Evolutionary conservation across 1,140 invertebrate species (phyloP).

Genomic region (Drosophila athabasca): DNA sequence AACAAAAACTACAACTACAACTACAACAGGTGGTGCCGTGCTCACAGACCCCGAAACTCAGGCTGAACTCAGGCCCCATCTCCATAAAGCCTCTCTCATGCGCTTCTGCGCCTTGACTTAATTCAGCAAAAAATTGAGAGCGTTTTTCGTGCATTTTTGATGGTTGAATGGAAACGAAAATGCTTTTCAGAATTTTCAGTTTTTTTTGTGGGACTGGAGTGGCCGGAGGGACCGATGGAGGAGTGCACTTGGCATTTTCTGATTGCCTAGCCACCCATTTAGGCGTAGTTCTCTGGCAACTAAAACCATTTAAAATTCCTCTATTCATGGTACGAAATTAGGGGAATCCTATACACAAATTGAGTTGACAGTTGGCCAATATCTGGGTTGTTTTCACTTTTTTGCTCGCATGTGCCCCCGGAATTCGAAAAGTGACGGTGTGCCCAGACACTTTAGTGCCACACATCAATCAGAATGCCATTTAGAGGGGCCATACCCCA

Average conservation of each 20-base stretch:
- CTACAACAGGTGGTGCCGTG: conserved; percentile 43
- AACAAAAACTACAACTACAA: conserved; percentile 57
- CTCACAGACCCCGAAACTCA: conserved; percentile 9
- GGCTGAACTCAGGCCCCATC: conserved; percentile 2
- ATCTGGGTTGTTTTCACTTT: conserved; percentile 31
- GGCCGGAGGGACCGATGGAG: conserved; percentile 44
- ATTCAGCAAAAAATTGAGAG: conserved; percentile 62
- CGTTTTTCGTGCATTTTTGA: conserved; percentile 31
- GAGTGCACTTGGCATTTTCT: conserved; percentile 67
- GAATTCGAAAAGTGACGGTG: conserved; percentile 19
- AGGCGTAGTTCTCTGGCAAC: conserved; percentile 45
- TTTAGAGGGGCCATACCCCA: conserved; percentile 38
- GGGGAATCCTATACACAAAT: conserved; percentile 25
- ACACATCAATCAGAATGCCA: conserved; percentile 76
- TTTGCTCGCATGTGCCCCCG: conserved; percentile 13
- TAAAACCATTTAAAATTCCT: conserved; percentile 19
- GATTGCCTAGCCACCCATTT: conserved; percentile 55
- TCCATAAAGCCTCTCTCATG: conserved; percentile 3
- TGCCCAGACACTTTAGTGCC: conserved; percentile 54
- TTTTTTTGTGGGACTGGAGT: conserved; percentile 69
- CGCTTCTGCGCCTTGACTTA: conserved; percentile 61
- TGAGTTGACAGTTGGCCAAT: conserved; percentile 31
- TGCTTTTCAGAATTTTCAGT: conserved; percentile 65
- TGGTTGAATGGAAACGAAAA: conserved; percentile 28
- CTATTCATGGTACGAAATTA: conserved; percentile 13